Base-by-base conservation (phyloP, 2,797 vertebrate genomes). In the Sebastes hopkinsi region DNA sequence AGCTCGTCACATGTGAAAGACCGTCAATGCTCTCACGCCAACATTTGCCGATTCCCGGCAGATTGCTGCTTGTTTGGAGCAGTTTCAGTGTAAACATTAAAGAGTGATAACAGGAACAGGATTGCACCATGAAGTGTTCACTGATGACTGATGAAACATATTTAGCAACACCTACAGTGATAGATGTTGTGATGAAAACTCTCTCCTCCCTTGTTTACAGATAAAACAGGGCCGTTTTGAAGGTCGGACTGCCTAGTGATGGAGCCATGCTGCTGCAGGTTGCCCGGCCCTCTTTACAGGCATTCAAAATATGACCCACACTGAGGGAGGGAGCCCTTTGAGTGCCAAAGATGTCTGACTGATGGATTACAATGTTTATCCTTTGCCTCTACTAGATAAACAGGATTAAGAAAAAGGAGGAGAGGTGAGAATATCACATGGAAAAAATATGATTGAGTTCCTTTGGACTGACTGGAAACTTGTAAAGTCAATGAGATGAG, bases 361-460 rank as follows among this genome's bases (percentile, higher is more conserved):
- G 73, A 92, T 82, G 79, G 76, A 91, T 86, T 69, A 22, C 62
- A 56, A 64, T 68, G 81, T 84, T 90, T 85, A 83, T 72, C 71
- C n/a, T 81, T 56, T 77, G 23, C 22, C 16, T 77, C 52, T 50
- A 30, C 38, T 38, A 55, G 64, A 90, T 38, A 66, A 85, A 85
- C 29, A 25, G 52, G 76, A 79, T 85, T 67, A 67, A 42, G 36
- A 66, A 16, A 68, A 36, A 78, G 14, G 9, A 9, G 32, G 34
- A 67, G 46, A 88, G 32, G 60, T 81, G 83, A 78, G 77, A 70
- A 67, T 38, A 58, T 82, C 20, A 8, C 23, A 60, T n/a, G 11
- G 16, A 69, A 58, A 86, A n/a, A 65, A 80, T 32, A 81, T 22
- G 25, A 38, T 22, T 30, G 27, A 14, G 29, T 42, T 72, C 32